Base-by-base conservation (phyloP, 2,113 vertebrate species). In the Tachycineta bicolor region DNA sequence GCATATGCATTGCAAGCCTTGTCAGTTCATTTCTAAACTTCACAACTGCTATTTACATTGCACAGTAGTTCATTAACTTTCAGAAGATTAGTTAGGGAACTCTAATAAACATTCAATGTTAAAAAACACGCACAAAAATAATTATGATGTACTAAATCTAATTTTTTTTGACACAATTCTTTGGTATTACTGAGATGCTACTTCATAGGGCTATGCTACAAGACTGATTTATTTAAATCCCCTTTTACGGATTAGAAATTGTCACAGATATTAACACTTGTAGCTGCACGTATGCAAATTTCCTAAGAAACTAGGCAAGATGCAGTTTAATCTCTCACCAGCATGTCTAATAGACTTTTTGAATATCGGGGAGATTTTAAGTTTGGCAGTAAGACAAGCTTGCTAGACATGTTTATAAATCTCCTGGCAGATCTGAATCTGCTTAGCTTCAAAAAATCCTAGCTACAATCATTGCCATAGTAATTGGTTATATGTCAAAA, bases 401-500 rank as follows among this genome's bases (percentile, higher is more conserved):
- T 93, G 92, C 80, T 81, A 94, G 64, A 95, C 71, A 76, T 73
- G 47, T 94, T 96, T 84, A 83, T 94, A 96, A 96, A 94, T 91
- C 68, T 94, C 65, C 67, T 90, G 77, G 71, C 81, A 91, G 80
- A 91, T 85, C 83, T 80, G 31, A 96, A 89, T 96, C 85, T 97
- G 85, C 80, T 96, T 89, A 93, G 87, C 73, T 90, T 89, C 60
- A 79, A 88, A 96, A 95, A 92, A 82, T 70, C 28, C 74, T 75
- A 55, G 65, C 69, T 95, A 83, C 94, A 87, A 52, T 9, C 49
- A 96, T 73, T 90, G 94, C 69, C 59, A 76, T 80, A 95, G 87
- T 92, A 97, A 95, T 62, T 94, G 87, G 74, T 87, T 95, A 23
- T 49, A 81, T 74, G 89, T 95, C 92, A 96, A 94, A 95, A 92